Evolutionary conservation across 2,113 vertebrate genomes (phyloP).

Genomic region (Prochilodus magdalenae): DNA sequence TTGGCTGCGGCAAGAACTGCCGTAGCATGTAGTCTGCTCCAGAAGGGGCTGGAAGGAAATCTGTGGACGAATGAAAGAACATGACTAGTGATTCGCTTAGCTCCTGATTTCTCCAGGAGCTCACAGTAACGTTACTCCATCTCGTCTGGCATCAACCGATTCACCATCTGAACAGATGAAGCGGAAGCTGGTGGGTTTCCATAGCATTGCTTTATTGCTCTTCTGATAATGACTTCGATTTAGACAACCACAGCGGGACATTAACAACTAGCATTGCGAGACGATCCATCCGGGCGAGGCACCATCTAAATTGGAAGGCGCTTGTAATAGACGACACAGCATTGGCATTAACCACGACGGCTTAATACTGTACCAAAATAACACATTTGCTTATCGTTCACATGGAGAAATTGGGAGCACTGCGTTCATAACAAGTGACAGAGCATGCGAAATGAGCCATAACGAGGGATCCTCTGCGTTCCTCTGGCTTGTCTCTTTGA

Average conservation of each 20-base stretch:
- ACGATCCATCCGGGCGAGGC: conserved; percentile 21
- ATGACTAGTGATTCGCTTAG: conserved; percentile 3
- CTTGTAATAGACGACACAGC: neutral
- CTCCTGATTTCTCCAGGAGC: neutral
- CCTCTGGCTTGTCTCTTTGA: neutral
- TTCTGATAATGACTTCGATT: conserved; percentile 23
- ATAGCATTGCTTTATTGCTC: conserved; percentile 35
- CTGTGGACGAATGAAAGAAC: neutral
- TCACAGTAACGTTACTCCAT: neutral
- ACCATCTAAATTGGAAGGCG: conserved; percentile 1
- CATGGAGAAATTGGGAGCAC: neutral
- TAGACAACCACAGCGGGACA: conserved; percentile 38
- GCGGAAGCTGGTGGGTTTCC: conserved; percentile 16
- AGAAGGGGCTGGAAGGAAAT: neutral
- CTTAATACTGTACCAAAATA: conserved; percentile 3
- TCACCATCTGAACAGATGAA: conserved; percentile 19
- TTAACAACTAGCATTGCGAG: conserved; percentile 22
- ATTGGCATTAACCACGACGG: conserved; percentile 11
- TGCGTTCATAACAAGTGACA: neutral
- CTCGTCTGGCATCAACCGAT: conserved; percentile 12
- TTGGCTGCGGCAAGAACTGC: conserved; percentile 11
- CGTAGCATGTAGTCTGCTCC: neutral
- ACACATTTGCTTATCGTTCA: neutral
- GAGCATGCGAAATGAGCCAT: neutral
- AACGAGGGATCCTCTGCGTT: neutral